These are phyloP conservation scores for Mesembrinibis cayennensis DNA, from an alignment of 2,113 vertebrate species.

Conservation along the genomic window DNA sequence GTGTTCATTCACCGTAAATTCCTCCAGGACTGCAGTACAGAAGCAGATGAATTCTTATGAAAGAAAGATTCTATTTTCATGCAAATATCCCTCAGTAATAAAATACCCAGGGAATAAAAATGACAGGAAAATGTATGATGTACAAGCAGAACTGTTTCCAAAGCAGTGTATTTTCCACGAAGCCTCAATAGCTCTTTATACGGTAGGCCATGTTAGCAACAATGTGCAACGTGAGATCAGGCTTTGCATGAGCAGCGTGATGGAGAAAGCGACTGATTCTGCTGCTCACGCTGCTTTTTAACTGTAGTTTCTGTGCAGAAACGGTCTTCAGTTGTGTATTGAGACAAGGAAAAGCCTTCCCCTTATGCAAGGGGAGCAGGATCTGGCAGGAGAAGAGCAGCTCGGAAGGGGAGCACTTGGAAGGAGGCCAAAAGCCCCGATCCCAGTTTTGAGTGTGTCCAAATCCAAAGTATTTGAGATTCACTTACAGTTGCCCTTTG, in stretches of 20 bases:
- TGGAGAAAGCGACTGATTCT: not conserved
- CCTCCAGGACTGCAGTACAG: slow-evolving; percentile 26
- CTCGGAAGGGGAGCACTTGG: not conserved
- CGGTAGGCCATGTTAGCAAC: not conserved
- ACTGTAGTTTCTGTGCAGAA: not conserved
- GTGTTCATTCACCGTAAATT: slow-evolving; percentile 48
- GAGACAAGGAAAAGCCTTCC: not conserved
- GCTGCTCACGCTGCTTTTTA: not conserved
- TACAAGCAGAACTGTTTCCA: slow-evolving; percentile 37
- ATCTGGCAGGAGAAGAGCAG: no score
- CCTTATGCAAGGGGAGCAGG: no score
- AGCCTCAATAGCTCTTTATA: not conserved
- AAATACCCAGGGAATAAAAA: slow-evolving; percentile 61
- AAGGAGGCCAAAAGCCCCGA: not conserved
- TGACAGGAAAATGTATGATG: slow-evolving; percentile 52
- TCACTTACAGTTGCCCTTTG: accelerated
- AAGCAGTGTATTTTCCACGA: not conserved
- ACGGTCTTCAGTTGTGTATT: accelerated
- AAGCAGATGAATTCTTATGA: slow-evolving; percentile 62
- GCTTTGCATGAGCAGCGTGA: accelerated
- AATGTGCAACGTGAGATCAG: not conserved
- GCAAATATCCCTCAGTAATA: slow-evolving; percentile 68
- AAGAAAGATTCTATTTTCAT: slow-evolving; percentile 73
- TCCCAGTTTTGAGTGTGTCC: no score
- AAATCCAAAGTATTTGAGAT: not conserved